Conservation (phyloP, 2,888 invertebrate species). For the Amblyteles armatorius region DNA sequence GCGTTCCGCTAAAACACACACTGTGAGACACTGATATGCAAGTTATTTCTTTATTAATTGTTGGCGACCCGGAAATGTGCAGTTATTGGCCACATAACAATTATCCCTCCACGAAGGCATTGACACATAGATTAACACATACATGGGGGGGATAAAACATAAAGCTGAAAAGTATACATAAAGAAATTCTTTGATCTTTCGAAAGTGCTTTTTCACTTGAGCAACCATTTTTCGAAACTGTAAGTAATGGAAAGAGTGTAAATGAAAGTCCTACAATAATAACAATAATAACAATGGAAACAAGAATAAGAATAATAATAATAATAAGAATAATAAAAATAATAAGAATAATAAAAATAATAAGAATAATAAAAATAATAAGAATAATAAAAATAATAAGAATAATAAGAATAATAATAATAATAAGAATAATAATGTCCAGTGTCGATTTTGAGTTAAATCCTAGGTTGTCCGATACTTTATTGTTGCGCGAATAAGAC, state of each 20-base stretch:
- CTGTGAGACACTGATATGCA: neutral
- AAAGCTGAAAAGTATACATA: neutral
- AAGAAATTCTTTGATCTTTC: neutral
- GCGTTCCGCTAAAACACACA: neutral
- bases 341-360: neutral
- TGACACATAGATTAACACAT: no score
- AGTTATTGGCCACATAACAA: neutral
- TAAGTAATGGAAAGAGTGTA: neutral
- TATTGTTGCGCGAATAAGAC: neutral
- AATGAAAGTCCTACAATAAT: neutral
- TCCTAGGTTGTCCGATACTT: no score
- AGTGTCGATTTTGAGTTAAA: neutral
- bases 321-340: no score
- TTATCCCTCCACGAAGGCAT: neutral
- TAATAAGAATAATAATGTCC: neutral
- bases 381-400: no score
- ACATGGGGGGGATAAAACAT: neutral
- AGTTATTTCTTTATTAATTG: neutral
- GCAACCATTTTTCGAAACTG: no score
- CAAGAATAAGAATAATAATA: no score
- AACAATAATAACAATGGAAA: neutral
- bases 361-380: no score
- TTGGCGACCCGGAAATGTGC: neutral
- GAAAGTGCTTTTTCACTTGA: no score
- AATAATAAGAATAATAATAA: neutral